phyloP scores from a whole-genome alignment of 2,113 vertebrate species.

The Fulica atra region DNA sequence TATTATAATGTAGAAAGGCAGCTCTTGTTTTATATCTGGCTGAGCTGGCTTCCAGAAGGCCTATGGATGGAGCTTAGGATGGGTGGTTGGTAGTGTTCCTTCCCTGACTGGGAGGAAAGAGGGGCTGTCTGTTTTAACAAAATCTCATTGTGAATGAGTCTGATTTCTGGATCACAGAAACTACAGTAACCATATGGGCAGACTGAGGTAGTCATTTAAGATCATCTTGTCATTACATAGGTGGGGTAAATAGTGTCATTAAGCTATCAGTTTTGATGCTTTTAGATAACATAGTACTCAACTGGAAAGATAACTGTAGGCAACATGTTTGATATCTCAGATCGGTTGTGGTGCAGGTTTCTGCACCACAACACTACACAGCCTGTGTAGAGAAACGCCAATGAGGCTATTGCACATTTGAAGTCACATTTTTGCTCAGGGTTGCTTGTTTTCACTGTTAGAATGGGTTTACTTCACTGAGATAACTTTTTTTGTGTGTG shows the following conservation, averaged over 20 bases:
- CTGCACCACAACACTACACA: too few species aligned
- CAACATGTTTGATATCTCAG: not conserved
- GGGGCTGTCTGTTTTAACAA: not conserved
- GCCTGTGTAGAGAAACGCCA: not conserved
- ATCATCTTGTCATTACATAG: not conserved
- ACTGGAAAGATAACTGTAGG: not conserved
- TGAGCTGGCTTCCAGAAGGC: not conserved
- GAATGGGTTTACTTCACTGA: not conserved
- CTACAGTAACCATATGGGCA: not conserved
- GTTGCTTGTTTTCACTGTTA: not conserved
- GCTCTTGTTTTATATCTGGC: not conserved
- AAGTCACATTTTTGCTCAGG: not conserved
- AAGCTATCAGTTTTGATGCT: not conserved
- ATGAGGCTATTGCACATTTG: not conserved
- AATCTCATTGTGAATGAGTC: not conserved
- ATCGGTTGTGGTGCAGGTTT: not conserved
- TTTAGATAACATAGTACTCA: not conserved
- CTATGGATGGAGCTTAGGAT: not conserved
- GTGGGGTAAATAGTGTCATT: not conserved
- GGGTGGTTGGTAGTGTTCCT: not conserved
- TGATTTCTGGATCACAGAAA: not conserved
- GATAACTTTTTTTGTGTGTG: not conserved
- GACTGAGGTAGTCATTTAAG: not conserved
- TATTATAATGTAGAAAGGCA: not conserved
- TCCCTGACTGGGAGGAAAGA: fast-evolving